Evolutionary conservation across 1,140 invertebrate species (phyloP), one percentile per base, ranked within the genome.

Genomic region (Eumaeus atala): DNA sequence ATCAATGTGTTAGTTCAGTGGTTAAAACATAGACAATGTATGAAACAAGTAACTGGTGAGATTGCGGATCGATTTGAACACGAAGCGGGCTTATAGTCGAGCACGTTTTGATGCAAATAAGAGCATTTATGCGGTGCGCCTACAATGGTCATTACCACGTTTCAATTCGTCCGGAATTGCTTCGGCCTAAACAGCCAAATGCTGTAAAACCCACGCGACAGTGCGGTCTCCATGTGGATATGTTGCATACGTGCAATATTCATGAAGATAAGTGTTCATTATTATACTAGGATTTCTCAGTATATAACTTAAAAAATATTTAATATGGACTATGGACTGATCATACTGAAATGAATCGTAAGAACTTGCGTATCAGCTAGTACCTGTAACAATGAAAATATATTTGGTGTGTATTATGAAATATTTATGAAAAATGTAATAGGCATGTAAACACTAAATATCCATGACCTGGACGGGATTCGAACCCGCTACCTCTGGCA

Each of bases 61-160:
- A 76, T 74, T 70, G 65, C 65, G 52, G 62, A 60, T 58, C 48
- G 47, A 62, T 61, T 51, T 59, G 62, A 67, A 62, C 67, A 48
- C 21, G 51, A 62, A 48, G 51, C 57, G 56, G 57, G 54, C 63
- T 65, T 72, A 66, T 64, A 66, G 57, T 53, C 62, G 58, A 66
- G 67, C 74, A 77, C 72, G 72, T 83, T 78, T 74, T 66, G 61
- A 77, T 77, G 79, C 77, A 80, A 80, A 83, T 83, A 80, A 68
- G 68, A 75, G 71, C 74, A 74, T 79, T 80, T 77, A 76, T 69
- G 70, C 67, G 58, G 73, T 64, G 67, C 68, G 64, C 68, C 68
- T 72, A 81, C 77, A 78, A 75, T 78, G 73, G 76, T 73, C 74
- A 81, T 84, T 84, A 81, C 68, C 69, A 74, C 73, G 74, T 80